Evolutionary conservation across 1,140 invertebrate species (phyloP).

Genomic region (Zelostemma sp.): DNA sequence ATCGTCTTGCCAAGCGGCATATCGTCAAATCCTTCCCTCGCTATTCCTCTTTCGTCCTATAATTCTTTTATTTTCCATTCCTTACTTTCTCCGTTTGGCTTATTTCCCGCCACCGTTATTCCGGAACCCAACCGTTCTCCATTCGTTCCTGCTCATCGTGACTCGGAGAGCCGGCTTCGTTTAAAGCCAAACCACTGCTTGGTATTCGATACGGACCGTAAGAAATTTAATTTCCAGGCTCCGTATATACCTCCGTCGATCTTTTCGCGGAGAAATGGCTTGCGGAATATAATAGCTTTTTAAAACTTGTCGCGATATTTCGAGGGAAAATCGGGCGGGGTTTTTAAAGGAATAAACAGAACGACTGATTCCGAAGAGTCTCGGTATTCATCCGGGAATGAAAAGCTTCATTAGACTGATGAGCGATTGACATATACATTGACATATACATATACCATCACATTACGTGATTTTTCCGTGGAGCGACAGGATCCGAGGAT

Average conservation of each 20-base stretch:
- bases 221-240: constrained; percentile 37
- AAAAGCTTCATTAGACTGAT: too few relatives aligned
- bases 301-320: neutral
- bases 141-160: neutral
- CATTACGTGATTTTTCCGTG: too few relatives aligned
- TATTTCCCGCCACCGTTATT: neutral
- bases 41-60: neutral
- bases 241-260: constrained; percentile 20
- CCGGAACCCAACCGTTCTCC: neutral
- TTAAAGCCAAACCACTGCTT: constrained; percentile 12
- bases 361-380: too few relatives aligned
- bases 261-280: neutral
- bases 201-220: constrained; percentile 23
- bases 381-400: too few relatives aligned
- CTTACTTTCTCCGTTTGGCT: neutral
- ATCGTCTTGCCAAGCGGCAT: neutral
- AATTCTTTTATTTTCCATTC: neutral
- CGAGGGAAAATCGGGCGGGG: too few relatives aligned
- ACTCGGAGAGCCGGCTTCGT: neutral
- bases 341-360: too few relatives aligned
- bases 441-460: too few relatives aligned
- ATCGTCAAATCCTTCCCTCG: neutral
- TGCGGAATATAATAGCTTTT: neutral
- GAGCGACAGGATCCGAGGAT: neutral
- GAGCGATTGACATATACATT: too few relatives aligned